These are phyloP conservation scores for Xiphorhynchus elegans DNA, from an alignment of 2,113 vertebrate genomes.

Conservation along the genomic window DNA sequence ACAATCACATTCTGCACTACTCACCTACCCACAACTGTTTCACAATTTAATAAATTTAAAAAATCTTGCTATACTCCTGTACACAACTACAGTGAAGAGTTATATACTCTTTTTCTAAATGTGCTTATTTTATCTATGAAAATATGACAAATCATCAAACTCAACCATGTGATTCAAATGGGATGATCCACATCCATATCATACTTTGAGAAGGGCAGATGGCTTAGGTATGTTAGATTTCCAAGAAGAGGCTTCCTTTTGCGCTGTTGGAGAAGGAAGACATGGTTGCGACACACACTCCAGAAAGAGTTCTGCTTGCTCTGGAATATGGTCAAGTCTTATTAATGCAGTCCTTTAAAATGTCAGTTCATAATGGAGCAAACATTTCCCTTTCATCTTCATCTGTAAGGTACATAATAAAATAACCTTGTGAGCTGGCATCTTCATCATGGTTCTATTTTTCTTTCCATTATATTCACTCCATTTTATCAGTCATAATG, in stretches of 20 bases:
- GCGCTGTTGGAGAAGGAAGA: background rate
- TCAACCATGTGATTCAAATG: background rate
- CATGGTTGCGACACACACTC: background rate
- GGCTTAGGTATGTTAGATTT: background rate
- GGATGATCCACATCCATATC: fast-evolving
- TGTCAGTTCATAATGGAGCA: background rate
- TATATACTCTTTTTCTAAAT: background rate
- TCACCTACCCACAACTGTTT: background rate
- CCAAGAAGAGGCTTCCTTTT: background rate
- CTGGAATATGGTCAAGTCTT: background rate
- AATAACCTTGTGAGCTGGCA: background rate
- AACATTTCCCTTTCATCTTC: background rate
- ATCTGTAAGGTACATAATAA: background rate
- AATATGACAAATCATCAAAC: background rate
- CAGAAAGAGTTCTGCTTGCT: background rate
- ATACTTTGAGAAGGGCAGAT: background rate
- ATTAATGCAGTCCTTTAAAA: background rate
- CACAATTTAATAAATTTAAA: background rate
- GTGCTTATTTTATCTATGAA: background rate
- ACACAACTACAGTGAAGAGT: background rate
- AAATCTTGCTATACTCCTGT: background rate
- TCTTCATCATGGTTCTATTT: background rate
- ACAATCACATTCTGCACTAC: background rate
- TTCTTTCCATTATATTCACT: background rate
- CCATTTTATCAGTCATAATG: background rate